Base-by-base conservation (phyloP, 2,797 vertebrate species). In the Pantherophis vulpinus region DNA sequence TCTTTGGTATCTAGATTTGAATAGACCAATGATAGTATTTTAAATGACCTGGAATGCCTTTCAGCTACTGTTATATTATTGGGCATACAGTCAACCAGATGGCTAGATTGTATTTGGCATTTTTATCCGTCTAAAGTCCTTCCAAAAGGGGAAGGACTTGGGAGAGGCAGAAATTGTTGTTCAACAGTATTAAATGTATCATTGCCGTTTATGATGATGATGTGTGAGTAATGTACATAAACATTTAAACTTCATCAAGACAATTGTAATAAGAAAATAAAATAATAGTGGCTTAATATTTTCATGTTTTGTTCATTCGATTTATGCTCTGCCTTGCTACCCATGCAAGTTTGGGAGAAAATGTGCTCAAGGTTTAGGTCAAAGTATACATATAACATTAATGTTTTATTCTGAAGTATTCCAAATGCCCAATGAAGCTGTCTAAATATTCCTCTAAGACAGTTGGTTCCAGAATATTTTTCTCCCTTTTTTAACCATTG, bases 171-270 rank as follows among this genome's bases (percentile, higher is more conserved):
- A 25, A 10, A 9, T 61, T 61, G 23, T 60, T 60, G 20, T 60
- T 60, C 23, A 60, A 60, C 2, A 8, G 23, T 61, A 27, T 61
- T 61, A 61, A 61, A 61, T 27, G 60, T 61, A 61, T 61, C 60
- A 61, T 9, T 61, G 23, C 9, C 3, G 23, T 9, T 61, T 61
- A 61, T 61, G 25, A 60, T 23, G 25, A 9, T 60, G 25, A 60
- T 23, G 59, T 60, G 23, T 25, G 59, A 25, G 59, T 60, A 60
- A 60, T 9, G 7, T 25, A 25, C 11, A 63, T 63, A 63, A 63
- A 63, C 61, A 29, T 96, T 96, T 92, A 95, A 83, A 89, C 90
- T 74, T 95, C 95, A 94, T 95, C 94, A 93, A 59, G 74, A 93
- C 90, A 79, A 87, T 61, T 54, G 23, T 70, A 29, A 59, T 79